Evolutionary conservation across 2,113 vertebrate species (phyloP), one percentile per base, ranked within the genome.

Genomic region (Prochilodus magdalenae): DNA sequence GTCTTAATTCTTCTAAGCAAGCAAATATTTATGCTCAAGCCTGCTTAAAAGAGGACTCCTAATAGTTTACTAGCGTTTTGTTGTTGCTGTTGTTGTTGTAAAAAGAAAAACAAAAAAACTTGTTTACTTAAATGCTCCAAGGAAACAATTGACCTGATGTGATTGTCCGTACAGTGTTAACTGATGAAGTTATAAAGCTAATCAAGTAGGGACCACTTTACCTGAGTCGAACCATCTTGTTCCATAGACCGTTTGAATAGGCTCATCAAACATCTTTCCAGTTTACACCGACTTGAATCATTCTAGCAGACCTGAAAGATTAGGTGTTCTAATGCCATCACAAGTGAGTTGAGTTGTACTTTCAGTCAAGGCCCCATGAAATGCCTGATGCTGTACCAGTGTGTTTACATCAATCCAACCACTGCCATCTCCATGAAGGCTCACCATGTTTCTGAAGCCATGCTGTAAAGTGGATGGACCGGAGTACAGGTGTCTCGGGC

Each of bases 251-350:
- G 22, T 18, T 67, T 75, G 24, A 79, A 22, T 16, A 36, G 29
- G 40, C 53, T 59, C 16, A 14, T 59, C 20, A 72, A 72, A 44
- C n/a, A n/a, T n/a, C n/a, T n/a, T 18, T 18, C 11, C 36, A 30
- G 33, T 79, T 71, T 47, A 71, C 33, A 44, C n/a, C 72, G 40
- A 67, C 53, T 40, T 72, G 72, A 62, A 69, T 60, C 30, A 47
- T 71, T 29, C 67, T 59, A 18, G 24, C 5, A 70, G 22, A 44
- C 14, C 29, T 30, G 29, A 77, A 51, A 10, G 18, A 49, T 62
- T 72, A 47, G 47, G 55, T 30, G 62, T 1, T 49, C 26, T 72
- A 80, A 62, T 33, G 69, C 40, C 16, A 16, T 59, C 16, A 7
- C 24, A 30, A 22, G 18, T 29, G 24, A 59, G 24, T 40, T 72